Percentiles rank a stretch among this genome's conserved stretches.
Evolutionary conservation across 92 coral and sea anemone species (phyloP).

Genomic region (Paramuricea clavata): DNA sequence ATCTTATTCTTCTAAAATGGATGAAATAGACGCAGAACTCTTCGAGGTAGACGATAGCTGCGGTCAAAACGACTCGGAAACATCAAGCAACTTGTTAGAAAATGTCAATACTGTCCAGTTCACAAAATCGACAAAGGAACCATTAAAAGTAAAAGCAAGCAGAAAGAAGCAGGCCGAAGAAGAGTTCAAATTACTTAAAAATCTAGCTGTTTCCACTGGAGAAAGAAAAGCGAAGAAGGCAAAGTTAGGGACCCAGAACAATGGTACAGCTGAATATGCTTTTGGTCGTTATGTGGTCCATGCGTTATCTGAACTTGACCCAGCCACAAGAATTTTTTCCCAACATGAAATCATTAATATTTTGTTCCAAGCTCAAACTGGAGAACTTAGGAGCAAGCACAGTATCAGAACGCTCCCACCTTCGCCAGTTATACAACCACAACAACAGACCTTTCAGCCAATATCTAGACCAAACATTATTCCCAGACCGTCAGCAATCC

Average conservation of each 20-base stretch:
- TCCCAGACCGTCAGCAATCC: too few species aligned
- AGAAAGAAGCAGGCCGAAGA: background rate
- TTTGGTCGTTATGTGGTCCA: background rate
- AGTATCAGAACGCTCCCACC: background rate
- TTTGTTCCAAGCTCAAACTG: background rate
- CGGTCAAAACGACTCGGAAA: too few species aligned
- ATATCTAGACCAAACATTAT: too few species aligned
- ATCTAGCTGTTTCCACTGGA: background rate
- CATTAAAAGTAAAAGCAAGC: background rate
- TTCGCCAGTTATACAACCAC: background rate
- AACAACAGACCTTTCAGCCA: background rate
- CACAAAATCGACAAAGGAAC: conserved; percentile 6
- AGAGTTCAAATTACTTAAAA: background rate
- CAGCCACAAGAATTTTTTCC: background rate
- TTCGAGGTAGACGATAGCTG: too few species aligned
- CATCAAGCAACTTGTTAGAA: too few species aligned
- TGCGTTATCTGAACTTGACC: background rate
- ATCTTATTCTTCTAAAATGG: too few species aligned
- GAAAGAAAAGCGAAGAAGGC: conserved; percentile 1
- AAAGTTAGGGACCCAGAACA: background rate
- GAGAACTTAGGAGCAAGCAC: background rate
- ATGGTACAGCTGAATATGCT: background rate
- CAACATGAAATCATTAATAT: background rate
- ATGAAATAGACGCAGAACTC: too few species aligned
- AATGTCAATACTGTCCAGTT: too few species aligned